phyloP scores from a whole-genome alignment of 2,113 vertebrate species.

The Sterrhoptilus dennistouni region DNA sequence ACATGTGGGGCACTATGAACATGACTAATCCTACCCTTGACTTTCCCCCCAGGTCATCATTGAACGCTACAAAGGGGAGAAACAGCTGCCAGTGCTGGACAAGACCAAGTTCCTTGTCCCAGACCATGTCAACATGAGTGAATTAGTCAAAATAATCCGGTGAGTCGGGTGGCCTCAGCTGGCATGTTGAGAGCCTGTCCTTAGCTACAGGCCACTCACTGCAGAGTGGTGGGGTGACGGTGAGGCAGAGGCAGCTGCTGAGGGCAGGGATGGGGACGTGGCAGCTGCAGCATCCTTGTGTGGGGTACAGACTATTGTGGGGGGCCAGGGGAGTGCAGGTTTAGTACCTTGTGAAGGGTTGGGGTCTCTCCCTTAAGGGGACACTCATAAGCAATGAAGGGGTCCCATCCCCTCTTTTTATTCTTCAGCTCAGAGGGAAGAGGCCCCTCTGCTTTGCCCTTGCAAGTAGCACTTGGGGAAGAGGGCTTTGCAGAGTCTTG shows the following conservation, averaged over 20 bases:
- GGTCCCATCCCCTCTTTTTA: neutral
- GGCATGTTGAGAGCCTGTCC: neutral
- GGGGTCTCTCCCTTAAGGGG: neutral
- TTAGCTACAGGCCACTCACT: neutral
- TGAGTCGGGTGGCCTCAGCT: slow-evolving; percentile 51
- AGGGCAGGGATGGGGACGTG: neutral
- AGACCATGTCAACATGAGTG: slow-evolving; percentile 99
- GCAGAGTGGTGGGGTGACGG: neutral
- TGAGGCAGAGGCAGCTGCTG: neutral
- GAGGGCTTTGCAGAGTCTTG: neutral
- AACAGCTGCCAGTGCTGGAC: slow-evolving; percentile 95
- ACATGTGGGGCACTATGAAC: neutral
- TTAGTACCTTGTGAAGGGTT: neutral
- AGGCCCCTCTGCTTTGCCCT: neutral
- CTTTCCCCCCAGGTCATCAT: slow-evolving; percentile 88
- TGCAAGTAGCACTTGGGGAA: neutral
- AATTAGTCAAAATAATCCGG: slow-evolving; percentile 99
- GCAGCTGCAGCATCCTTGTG: neutral
- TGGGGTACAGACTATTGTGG: neutral
- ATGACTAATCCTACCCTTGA: neutral
- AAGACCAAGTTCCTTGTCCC: slow-evolving; percentile 99
- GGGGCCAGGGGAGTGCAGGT: rapidly evolving
- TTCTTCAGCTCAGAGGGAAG: neutral
- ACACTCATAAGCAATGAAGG: neutral
- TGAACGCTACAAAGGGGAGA: slow-evolving; percentile 96